Base-by-base conservation (phyloP, 2,797 vertebrate species). In the Sphenodon punctatus region DNA sequence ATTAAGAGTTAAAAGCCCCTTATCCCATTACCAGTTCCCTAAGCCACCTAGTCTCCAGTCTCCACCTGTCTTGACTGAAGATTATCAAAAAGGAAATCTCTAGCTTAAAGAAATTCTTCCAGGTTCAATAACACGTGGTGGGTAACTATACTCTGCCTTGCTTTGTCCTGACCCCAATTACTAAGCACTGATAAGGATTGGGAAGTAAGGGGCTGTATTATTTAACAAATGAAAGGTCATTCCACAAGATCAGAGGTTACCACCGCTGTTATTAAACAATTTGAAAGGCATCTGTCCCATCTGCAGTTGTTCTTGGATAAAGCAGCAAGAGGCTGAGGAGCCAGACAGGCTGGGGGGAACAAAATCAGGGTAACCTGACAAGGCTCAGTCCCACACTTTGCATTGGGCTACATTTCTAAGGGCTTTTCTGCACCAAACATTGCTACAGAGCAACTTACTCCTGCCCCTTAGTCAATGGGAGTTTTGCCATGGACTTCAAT, bases 151-250 rank as follows among this genome's bases (percentile, higher is more conserved):
- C 49, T 78, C 82, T 45, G 59, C 75, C 70, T 80, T 73, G 36
- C 75, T 92, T 93, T 91, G 78, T 93, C 89, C 88, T 93, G 89
- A 91, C 92, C 90, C 75, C 91, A 93, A 91, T 93, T 93, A 93
- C 87, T 87, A 86, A 86, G 78, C 55, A 45, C 68, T 67, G 92
- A 92, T 93, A 93, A 91, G 71, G 61, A 92, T 91, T 39, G 15
- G 41, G 87, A 93, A 86, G 84, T 90, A 92, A 93, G 91, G 93
- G 90, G 83, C 83, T 86, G 75, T 59, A 91, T 90, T 92, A 93
- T 93, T 93, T 91, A 91, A 89, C 90, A 91, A 92, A 93, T 75
- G 83, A 82, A 93, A 90, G 92, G 90, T 93, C 92, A 93, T 93
- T 93, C 88, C 83, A 49, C 34, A 66, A 78, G 92, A 93, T 93